Evolutionary conservation across 2,888 invertebrate species (phyloP).

Genomic region (Caenorhabditis zanzibari): DNA sequence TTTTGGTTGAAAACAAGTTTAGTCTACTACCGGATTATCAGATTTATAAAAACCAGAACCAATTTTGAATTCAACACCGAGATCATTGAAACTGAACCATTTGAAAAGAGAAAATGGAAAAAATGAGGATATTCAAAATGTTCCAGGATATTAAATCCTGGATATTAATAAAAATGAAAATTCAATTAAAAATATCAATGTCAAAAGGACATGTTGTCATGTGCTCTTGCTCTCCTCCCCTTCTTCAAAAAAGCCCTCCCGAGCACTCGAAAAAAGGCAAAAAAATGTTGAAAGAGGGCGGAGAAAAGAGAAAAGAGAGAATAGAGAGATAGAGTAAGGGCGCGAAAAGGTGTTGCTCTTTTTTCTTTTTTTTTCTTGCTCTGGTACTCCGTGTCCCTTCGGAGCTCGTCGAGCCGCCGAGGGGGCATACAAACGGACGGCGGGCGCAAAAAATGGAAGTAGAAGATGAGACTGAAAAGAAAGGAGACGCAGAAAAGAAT

Average conservation of each 20-base stretch:
- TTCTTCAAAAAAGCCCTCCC: constrained; percentile 26
- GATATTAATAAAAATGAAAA: constrained; percentile 6
- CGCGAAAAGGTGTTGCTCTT: constrained; percentile 58
- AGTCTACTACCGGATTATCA: too few relatives aligned
- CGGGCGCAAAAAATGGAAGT: constrained; percentile 19
- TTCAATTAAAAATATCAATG: constrained; percentile 23
- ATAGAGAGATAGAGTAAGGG: constrained; percentile 32
- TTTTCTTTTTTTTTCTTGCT: constrained; percentile 42
- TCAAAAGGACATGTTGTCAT: constrained; percentile 25
- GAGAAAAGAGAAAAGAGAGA: constrained; percentile 9
- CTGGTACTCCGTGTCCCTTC: constrained; percentile 45
- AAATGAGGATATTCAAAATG: not conserved
- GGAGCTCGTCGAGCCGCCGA: constrained; percentile 16
- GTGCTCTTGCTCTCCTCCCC: constrained; percentile 11
- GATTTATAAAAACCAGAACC: too few relatives aligned
- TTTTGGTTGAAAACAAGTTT: not conserved
- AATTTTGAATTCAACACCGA: not conserved
- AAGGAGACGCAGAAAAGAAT: constrained; percentile 25
- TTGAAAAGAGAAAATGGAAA: not conserved
- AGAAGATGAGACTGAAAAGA: not conserved
- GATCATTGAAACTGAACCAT: not conserved
- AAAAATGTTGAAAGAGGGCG: constrained; percentile 46
- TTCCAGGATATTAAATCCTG: not conserved
- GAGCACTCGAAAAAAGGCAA: constrained; percentile 41
- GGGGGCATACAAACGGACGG: constrained; percentile 22